Evolutionary conservation across 2,113 vertebrate genomes (phyloP), one percentile per base, ranked within the genome.

Genomic region (Lonchura striata): DNA sequence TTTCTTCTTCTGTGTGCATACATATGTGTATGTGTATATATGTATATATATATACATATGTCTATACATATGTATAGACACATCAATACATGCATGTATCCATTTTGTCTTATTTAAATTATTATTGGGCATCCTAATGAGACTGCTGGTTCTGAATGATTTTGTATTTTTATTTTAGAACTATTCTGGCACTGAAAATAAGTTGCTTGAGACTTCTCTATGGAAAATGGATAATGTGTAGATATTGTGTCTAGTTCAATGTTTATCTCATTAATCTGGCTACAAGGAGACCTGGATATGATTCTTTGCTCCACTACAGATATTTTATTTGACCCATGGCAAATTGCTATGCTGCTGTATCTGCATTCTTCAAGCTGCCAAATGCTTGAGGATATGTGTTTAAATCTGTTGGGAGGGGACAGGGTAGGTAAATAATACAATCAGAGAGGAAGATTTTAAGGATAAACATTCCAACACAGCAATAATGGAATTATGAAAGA

Each of bases 191-290:
- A 72, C 28, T 61, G 42, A 77, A 92, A 89, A 87, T 35, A 79
- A 41, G 10, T 77, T 77, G 11, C 59, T 86, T 60, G 71, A 83
- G 63, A 52, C 37, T 86, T 90, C 71, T 74, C 9, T 52, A 13
- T 53, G 15, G 50, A 77, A 91, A 92, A 76, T 7, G 13, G 37
- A n/a, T 52, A 88, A 56, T 13, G 30, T 54, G 16, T n/a, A 50
- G 30, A 89, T 33, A 71, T 4, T 11, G 2, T 82, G 46, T 82
- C 54, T 77, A 37, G n/a, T 85, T 57, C 35, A 74, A n/a, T 72
- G 24, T 69, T 92, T 87, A 90, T 72, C 21, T 79, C 75, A 90
- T 94, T 94, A 90, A 91, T 92, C 75, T 91, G 54, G 28, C 54
- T 88, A 53, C 59, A 87, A 87, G 46, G 33, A 95, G 75, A 91